A percentile compares a stretch with the other conserved stretches of the same genome.
Evolutionary conservation across 2,113 vertebrate genomes (phyloP).

Genomic region (Macrotis lagotis): DNA sequence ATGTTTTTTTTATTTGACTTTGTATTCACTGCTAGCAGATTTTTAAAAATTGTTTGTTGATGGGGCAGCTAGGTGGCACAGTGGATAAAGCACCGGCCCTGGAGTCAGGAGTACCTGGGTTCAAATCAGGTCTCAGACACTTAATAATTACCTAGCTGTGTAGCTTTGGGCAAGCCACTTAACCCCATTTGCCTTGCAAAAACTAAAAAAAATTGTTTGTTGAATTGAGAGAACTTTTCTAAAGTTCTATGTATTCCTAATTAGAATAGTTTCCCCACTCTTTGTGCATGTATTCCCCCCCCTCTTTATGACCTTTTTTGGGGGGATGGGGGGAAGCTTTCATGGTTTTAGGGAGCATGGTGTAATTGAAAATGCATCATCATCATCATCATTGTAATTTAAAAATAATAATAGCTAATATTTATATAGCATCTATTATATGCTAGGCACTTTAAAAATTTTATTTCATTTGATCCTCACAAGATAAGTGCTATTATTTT

Average conservation of each 20-base stretch:
- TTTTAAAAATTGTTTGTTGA: background rate
- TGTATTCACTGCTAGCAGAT: background rate
- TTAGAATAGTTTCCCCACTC: background rate
- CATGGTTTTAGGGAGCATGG: background rate
- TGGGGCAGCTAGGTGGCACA: too few species aligned
- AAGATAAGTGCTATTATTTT: background rate
- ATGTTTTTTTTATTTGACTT: background rate
- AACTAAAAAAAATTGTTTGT: too few species aligned
- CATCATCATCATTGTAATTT: too few species aligned
- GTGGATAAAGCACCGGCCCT: too few species aligned
- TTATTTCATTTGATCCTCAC: background rate
- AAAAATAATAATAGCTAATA: background rate
- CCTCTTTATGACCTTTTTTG: background rate
- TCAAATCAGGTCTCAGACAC: too few species aligned
- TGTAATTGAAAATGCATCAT: background rate
- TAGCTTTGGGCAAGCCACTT: too few species aligned
- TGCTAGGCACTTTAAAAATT: background rate
- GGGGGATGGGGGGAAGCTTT: background rate
- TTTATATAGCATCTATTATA: background rate
- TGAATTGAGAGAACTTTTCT: background rate
- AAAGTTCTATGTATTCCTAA: background rate
- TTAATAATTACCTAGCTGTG: too few species aligned
- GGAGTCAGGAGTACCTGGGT: too few species aligned
- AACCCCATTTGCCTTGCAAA: too few species aligned
- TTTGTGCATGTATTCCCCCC: too few species aligned